Evolutionary conservation across 2,113 vertebrate species (phyloP), one percentile per base, ranked within the genome.

Genomic region (Poeciliopsis turrubarensis): DNA sequence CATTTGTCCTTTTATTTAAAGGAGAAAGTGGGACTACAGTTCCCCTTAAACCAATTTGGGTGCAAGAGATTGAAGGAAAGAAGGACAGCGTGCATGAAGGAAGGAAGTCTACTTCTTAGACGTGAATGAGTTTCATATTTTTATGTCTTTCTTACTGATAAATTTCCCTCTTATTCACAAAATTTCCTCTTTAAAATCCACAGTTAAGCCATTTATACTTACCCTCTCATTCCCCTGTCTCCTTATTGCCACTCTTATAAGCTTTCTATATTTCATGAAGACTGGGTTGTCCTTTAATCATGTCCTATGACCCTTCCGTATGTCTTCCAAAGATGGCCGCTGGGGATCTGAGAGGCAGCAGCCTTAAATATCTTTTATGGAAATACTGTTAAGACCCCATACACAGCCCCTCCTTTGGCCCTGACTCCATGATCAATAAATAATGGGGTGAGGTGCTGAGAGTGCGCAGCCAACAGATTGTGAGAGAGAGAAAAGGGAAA

Each of bases 301-400:
- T 73, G 73, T 85, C 79, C 86, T 73, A 25, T 87, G 84, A 90
- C 84, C 81, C 69, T 74, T 64, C 82, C 78, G 61, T 78, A 72
- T 75, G 82, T 83, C 84, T 91, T 78, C 76, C 65, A 81, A 75
- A 79, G 70, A 77, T 57, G 57, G 66, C 19, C 57, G 66, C 85
- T 83, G 72, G 90, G 66, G 72, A 80, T 77, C 67, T 79, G 68
- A 3, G 72, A 63, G 80, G 78, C 73, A 72, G 72, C 65, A 80
- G 86, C 85, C 90, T 91, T 92, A 92, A 92, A 94, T 92, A 91
- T 92, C 78, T 75, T 87, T 91, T 92, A 91, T 94, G 90, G 89
- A 94, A 92, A 92, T 92, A 80, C 70, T 78, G 70, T 63, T 83
- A 73, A 79, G 75, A 82, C 80, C 75, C 13, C 72, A 65, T 68